Conservation (phyloP, 2,113 vertebrate genomes). For the Hemibagrus wyckioides region DNA sequence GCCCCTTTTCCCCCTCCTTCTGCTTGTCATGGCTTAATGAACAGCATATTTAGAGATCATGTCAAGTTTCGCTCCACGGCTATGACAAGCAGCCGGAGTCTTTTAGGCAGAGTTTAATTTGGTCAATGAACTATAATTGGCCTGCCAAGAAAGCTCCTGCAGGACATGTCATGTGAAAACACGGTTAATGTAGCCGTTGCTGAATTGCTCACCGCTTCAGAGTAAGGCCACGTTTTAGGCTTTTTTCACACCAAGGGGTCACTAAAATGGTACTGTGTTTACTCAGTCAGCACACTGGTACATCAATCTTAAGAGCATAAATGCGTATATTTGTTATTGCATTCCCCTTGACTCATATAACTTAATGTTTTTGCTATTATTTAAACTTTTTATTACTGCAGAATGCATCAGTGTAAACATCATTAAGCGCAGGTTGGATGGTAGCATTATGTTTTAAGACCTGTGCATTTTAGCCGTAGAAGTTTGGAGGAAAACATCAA, state of each 20-base stretch:
- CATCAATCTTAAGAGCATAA: neutral
- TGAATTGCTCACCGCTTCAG: neutral
- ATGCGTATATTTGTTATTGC: neutral
- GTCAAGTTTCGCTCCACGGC: conserved; percentile 6
- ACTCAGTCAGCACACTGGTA: neutral
- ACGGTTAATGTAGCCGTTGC: conserved; percentile 13
- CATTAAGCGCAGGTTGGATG: neutral
- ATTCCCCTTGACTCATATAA: neutral
- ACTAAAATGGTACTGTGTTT: neutral
- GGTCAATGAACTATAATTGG: conserved; percentile 35
- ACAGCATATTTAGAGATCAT: conserved; percentile 16
- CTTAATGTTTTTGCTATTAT: neutral
- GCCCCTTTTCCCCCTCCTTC: neutral
- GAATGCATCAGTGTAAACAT: neutral
- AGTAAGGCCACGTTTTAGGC: neutral
- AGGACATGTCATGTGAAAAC: conserved; percentile 19
- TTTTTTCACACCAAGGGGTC: conserved; percentile 5
- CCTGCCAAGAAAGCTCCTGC: conserved; percentile 28
- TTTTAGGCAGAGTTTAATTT: conserved; percentile 29
- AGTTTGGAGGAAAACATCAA: neutral
- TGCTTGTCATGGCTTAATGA: neutral
- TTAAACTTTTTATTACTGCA: neutral
- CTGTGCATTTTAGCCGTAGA: neutral
- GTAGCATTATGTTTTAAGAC: neutral
- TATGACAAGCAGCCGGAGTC: conserved; percentile 17